A percentile compares a stretch with the other conserved stretches of the same genome.
Conservation (phyloP, 1,140 invertebrate species). For the Daktulosphaira vitifoliae region DNA sequence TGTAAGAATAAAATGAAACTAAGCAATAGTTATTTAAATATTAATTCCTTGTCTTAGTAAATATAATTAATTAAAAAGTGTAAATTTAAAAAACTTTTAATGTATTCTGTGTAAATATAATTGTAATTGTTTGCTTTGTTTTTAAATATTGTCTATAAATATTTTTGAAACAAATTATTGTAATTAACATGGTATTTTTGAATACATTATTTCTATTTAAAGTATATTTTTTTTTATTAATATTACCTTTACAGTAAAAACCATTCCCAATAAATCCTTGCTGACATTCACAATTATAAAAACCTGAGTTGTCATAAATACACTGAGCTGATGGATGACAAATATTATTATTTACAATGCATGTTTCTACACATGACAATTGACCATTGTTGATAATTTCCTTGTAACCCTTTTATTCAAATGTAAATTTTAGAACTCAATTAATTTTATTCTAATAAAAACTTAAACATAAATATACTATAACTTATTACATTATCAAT, state of each 20-base stretch:
- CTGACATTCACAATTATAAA: conserved; percentile 60
- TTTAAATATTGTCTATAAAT: conserved; percentile 8
- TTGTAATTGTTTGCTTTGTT: too few relatives aligned
- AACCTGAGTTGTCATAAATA: conserved; percentile 43
- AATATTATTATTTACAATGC: conserved; percentile 42
- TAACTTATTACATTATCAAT: too few relatives aligned
- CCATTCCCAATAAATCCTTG: conserved; percentile 71
- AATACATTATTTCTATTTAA: conserved; percentile 42
- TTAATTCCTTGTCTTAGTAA: conserved; percentile 21
- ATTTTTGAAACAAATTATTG: conserved; percentile 27
- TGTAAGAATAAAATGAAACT: conserved; percentile 29
- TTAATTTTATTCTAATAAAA: too few relatives aligned
- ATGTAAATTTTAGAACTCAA: too few relatives aligned
- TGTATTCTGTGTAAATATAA: too few relatives aligned
- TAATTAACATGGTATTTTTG: conserved; percentile 11
- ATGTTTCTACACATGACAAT: conserved; percentile 40
- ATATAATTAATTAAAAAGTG: neutral
- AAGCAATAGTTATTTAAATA: conserved; percentile 16
- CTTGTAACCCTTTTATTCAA: conserved; percentile 3
- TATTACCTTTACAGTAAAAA: conserved; percentile 45
- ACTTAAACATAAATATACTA: too few relatives aligned
- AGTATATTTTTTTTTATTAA: neutral
- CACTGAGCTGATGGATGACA: conserved; percentile 60
- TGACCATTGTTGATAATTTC: conserved; percentile 44
- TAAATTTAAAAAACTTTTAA: neutral